Base-by-base conservation (phyloP, 2,113 vertebrate genomes). In the Puma concolor region DNA sequence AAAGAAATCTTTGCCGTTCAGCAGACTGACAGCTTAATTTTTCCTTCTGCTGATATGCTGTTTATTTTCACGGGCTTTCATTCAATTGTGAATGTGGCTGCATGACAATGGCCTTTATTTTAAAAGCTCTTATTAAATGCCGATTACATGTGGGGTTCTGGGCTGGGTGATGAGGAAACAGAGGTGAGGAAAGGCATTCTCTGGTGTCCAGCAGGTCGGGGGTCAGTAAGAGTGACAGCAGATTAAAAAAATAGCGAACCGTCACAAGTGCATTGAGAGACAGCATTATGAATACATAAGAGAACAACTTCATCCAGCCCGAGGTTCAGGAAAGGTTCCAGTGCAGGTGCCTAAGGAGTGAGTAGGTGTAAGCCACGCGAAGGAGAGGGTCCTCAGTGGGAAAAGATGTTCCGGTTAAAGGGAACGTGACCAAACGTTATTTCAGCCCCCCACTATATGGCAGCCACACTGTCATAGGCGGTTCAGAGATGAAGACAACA, bases 11-110 rank as follows among this genome's bases (percentile, higher is more conserved):
- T 67, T 8, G 67, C 89, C 25, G 79, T 33, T 96, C 67, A 36
- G 88, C 12, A 67, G 88, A 86, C 0, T 88, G 96, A 93, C 96
- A 66, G 83, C 93, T 96, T 92, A 31, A 97, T 93, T 80, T 96
- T 91, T 86, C 82, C 79, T 89, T 87, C 54, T 41, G 81, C 63
- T 33, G 50, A 91, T 79, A 57, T 4, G 16, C 86, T 79, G 74
- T 48, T 81, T 74, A 44, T 91, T 94, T 77, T 63, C 64, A 60
- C 0, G 0, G 44, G 69, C 10, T 77, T 48, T 48, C 63, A 8
- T 41, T 88, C 66, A 36, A 27, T 23, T 33, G 69, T 41, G 66
- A 64, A 60, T 52, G 31, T 52, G 88, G n/a, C 44, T 63, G 48
- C 21, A 1, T 63, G 77, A 86, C 71, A 64, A 23, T 4, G 52